Evolutionary conservation across 1,140 invertebrate genomes (phyloP).

Genomic region (Drosophila lini): DNA sequence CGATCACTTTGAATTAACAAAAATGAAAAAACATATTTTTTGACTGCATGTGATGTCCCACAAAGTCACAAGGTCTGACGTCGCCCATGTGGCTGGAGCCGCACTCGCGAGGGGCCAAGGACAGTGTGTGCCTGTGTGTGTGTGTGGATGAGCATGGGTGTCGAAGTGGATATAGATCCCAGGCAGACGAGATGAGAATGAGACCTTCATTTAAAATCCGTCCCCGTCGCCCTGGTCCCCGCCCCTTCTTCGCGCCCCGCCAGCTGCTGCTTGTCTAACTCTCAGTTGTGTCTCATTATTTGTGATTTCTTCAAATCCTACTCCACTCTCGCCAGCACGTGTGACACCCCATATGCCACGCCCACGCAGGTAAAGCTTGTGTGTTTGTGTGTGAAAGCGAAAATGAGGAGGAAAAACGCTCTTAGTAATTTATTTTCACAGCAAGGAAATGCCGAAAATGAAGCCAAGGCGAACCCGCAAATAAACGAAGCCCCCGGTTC

Average conservation of each 20-base stretch:
- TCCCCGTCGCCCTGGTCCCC: slow-evolving; percentile 1
- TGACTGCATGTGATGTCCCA: slow-evolving; percentile 11
- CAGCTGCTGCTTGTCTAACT: slow-evolving; percentile 35
- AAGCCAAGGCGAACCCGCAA: slow-evolving; percentile 21
- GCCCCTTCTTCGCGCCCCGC: too few relatives aligned
- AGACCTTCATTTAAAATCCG: slow-evolving; percentile 16
- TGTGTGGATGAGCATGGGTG: neutral
- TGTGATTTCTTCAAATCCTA: slow-evolving; percentile 64
- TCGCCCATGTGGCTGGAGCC: slow-evolving; percentile 14
- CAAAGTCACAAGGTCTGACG: slow-evolving; percentile 7
- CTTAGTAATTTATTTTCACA: slow-evolving; percentile 18
- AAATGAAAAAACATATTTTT: neutral
- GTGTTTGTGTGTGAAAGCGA: slow-evolving; percentile 10
- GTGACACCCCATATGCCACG: slow-evolving; percentile 27
- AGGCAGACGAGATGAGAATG: slow-evolving; percentile 9
- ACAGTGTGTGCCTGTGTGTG: neutral
- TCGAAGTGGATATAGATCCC: slow-evolving; percentile 19
- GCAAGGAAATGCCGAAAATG: slow-evolving; percentile 18
- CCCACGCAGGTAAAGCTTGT: slow-evolving; percentile 24
- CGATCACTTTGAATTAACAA: slow-evolving; percentile 2
- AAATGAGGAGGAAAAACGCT: slow-evolving; percentile 15
- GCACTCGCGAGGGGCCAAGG: slow-evolving; percentile 18
- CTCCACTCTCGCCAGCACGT: slow-evolving; percentile 30
- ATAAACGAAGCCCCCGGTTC: slow-evolving; percentile 4
- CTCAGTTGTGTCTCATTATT: slow-evolving; percentile 75